phyloP scores from a whole-genome alignment of 2,797 vertebrate genomes.

The Nannoperca obscura region DNA sequence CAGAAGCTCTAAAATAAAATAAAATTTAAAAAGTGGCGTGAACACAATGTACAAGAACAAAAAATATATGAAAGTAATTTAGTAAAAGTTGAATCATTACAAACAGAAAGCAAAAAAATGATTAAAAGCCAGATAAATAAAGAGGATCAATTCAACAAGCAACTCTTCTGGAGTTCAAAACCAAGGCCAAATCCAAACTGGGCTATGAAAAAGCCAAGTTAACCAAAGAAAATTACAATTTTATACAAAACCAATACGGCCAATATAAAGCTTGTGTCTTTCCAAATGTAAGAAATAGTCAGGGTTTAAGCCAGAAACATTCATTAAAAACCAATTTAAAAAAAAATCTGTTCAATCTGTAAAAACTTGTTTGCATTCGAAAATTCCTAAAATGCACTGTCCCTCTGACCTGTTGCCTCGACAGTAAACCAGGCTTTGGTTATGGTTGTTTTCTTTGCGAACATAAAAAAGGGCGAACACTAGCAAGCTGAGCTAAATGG shows the following conservation, averaged over 20 bases:
- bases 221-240: conserved; percentile 34
- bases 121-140: conserved; percentile 3
- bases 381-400: background rate
- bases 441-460: background rate
- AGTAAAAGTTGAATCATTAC: conserved; percentile 1
- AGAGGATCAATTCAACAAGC: conserved; percentile 24
- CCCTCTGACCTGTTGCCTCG: background rate
- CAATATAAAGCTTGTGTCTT: conserved; percentile 18
- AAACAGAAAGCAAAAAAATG: conserved; percentile 21
- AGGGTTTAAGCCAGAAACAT: background rate
- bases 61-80: conserved; percentile 18
- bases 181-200: conserved; percentile 29
- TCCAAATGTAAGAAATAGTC: conserved; percentile 5
- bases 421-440: background rate
- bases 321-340: too few species aligned
- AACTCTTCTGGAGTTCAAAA: conserved; percentile 16
- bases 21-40: conserved; percentile 2
- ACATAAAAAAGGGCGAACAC: too few species aligned
- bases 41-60: background rate
- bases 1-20: background rate
- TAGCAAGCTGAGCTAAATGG: background rate
- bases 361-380: background rate
- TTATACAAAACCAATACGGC: conserved; percentile 29
- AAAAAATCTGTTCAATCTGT: background rate
- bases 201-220: conserved; percentile 15